These are phyloP conservation scores for Cuculus canorus DNA, from an alignment of 2,797 vertebrate genomes.

Conservation along the genomic window DNA sequence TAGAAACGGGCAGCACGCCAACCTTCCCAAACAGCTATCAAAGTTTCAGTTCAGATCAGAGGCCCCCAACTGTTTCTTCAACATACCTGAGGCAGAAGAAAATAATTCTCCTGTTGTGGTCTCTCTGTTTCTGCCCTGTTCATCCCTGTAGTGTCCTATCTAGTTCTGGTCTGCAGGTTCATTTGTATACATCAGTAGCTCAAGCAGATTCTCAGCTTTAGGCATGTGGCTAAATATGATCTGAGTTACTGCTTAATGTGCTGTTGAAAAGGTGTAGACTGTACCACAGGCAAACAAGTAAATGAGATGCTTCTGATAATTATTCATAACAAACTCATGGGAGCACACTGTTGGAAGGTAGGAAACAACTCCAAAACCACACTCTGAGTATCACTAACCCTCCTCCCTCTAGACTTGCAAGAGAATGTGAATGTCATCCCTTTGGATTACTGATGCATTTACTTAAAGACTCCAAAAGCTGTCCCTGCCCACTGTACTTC, in stretches of 20 bases:
- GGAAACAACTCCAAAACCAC: not conserved
- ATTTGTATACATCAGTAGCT: not conserved
- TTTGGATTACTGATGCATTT: not conserved
- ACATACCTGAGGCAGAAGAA: conserved; percentile 3
- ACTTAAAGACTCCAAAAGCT: not conserved
- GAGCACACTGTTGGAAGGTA: not conserved
- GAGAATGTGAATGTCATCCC: not conserved
- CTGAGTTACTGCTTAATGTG: not conserved
- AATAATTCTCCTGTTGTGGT: not conserved
- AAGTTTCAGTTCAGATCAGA: not conserved
- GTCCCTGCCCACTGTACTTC: not conserved
- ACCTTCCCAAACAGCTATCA: not conserved
- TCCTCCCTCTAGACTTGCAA: not conserved
- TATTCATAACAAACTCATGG: not conserved
- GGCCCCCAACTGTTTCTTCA: not conserved
- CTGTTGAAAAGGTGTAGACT: not conserved
- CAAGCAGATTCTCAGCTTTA: conserved; percentile 3
- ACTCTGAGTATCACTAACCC: not conserved
- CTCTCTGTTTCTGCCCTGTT: not conserved
- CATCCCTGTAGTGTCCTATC: not conserved
- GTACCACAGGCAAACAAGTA: not conserved
- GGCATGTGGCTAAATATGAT: not conserved
- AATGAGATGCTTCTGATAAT: not conserved
- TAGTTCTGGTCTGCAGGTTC: not conserved
- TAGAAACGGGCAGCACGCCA: not conserved